Base-by-base conservation (phyloP, 1,140 invertebrate genomes). In the Vollenhovia emeryi region DNA sequence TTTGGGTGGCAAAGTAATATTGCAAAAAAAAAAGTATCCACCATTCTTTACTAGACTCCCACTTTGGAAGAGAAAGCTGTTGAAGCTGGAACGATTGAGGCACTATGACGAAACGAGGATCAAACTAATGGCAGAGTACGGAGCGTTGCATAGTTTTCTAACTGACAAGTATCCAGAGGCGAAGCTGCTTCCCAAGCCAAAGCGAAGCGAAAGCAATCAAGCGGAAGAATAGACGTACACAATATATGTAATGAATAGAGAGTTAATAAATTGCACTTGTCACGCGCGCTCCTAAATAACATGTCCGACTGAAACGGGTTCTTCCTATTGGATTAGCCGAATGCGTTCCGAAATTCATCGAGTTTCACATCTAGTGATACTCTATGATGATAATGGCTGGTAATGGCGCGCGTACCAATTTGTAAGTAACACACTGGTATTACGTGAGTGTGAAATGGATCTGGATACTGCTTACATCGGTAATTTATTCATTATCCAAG, bases 121-220 rank as follows among this genome's bases (percentile, higher is more conserved):
- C n/a, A 95, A 97, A 84, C 94, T 98, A 87, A 94, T 96, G 48
- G 95, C 95, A 0, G 96, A 98, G 91, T 96, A 97, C 94, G 97
- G 97, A 15, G 95, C 96, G 80, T 86, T 97, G 0, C 95, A 96
- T 64, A 98, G 97, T 93, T 98, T 98, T 91, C 94, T 97, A 3
- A 96, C 95, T n/a, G 96, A 97, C 48, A 96, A 96, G 94, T 97
- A 97, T 95, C 97, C 97, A 1, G 95, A 96, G 92, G 95, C 95
- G 74, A 91, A 66, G 79, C 91, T 93, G n/a, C 21, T 36, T 27
- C 91, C 89, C 82, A 92, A 86, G 6, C 92, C 92, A 52, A 93
- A 92, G 27, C 78, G 71, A 62, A 75, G 76, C 15, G 60, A 80
- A 71, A 55, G 71, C 3, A 89, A 87, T 27, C 66, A 88, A 59